Percentiles rank a stretch among this genome's conserved stretches.
phyloP scores from a whole-genome alignment of 1,140 invertebrate genomes.

The Drosophila orena region DNA sequence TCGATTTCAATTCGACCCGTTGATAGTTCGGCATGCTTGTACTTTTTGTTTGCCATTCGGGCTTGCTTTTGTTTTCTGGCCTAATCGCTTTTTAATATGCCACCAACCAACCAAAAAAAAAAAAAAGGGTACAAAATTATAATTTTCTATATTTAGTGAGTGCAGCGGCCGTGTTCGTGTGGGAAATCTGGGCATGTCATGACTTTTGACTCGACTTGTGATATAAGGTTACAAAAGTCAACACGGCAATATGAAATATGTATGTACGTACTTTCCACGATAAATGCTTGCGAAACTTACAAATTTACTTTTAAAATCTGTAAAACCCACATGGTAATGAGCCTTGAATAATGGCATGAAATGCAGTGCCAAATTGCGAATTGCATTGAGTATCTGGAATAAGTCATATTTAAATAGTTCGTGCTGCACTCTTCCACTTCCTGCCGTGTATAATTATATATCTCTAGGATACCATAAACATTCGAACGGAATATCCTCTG shows the following conservation, averaged over 20 bases:
- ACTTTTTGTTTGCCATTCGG: slow-evolving; percentile 10
- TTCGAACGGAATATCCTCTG: not conserved
- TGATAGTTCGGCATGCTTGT: slow-evolving; percentile 23
- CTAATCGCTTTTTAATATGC: slow-evolving; percentile 49
- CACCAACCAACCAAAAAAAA: slow-evolving; percentile 16
- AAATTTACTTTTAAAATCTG: not conserved
- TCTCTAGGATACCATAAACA: slow-evolving; percentile 8
- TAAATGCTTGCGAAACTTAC: not conserved
- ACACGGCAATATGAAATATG: not conserved
- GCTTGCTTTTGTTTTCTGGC: slow-evolving; percentile 12
- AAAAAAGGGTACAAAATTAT: slow-evolving; percentile 15
- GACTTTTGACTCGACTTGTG: slow-evolving; percentile 21
- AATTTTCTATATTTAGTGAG: slow-evolving; percentile 21
- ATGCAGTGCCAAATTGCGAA: too few species aligned
- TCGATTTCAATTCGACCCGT: slow-evolving; percentile 39
- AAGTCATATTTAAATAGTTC: not conserved
- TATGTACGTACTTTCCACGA: too few species aligned
- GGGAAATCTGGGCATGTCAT: slow-evolving; percentile 42
- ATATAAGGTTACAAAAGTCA: slow-evolving; percentile 8
- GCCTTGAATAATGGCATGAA: too few species aligned
- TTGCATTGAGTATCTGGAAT: not conserved
- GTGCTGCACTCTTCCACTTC: slow-evolving; percentile 4
- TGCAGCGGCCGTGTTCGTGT: slow-evolving; percentile 20
- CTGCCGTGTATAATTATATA: not conserved
- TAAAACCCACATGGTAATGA: too few species aligned